These are phyloP conservation scores for Dicentrarchus labrax DNA, from an alignment of 2,113 vertebrate genomes.

Conservation along the genomic window DNA sequence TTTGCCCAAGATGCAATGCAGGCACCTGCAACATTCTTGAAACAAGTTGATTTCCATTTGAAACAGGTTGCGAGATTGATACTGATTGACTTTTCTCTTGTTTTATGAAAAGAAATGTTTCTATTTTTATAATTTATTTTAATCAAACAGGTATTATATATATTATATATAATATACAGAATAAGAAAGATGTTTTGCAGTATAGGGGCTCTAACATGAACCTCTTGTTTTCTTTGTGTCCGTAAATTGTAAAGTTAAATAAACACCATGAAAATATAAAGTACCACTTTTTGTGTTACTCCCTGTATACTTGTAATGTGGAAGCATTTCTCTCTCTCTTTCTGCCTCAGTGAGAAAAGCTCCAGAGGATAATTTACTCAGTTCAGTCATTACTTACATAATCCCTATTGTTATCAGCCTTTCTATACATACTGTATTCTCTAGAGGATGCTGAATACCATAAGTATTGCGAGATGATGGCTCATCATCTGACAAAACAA, in stretches of 20 bases:
- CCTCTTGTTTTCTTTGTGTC: background rate
- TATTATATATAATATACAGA: no score
- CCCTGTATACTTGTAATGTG: slow-evolving; percentile 7
- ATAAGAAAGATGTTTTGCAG: background rate
- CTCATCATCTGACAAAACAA: slow-evolving; percentile 52
- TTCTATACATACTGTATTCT: slow-evolving; percentile 35
- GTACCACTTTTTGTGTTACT: slow-evolving; percentile 3
- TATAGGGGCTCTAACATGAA: background rate
- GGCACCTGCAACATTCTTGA: background rate
- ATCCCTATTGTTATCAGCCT: slow-evolving; percentile 44
- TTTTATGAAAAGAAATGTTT: no score
- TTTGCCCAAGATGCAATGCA: background rate
- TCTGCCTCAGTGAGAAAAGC: slow-evolving; percentile 45
- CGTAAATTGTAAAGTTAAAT: background rate
- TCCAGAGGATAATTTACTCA: slow-evolving; percentile 27
- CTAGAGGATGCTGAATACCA: slow-evolving; percentile 31
- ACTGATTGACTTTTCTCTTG: background rate
- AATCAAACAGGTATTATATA: no score
- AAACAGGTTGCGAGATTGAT: background rate
- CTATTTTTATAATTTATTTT: no score
- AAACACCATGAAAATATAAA: slow-evolving; percentile 46
- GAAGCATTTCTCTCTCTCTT: slow-evolving; percentile 18
- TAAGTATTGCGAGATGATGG: slow-evolving; percentile 23
- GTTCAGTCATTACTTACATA: slow-evolving; percentile 46
- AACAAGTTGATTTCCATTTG: background rate